phyloP scores from a whole-genome alignment of 2,797 vertebrate genomes.

The Phaenicophaeus curvirostris region DNA sequence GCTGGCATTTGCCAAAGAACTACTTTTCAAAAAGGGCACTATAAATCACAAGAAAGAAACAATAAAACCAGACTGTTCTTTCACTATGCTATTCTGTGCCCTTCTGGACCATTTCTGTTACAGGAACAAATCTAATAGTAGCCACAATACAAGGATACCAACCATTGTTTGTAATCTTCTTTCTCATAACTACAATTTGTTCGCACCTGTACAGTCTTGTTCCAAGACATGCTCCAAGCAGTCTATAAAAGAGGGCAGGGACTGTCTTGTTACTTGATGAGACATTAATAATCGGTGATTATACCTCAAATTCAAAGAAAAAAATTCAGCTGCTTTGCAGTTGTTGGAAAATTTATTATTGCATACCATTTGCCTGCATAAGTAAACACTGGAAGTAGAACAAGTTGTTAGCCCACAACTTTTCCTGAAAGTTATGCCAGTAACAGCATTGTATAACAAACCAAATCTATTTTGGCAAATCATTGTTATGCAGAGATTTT shows the following conservation, averaged over 20 bases:
- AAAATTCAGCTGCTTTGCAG: constrained; percentile 32
- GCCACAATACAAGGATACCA: constrained; percentile 34
- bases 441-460: background rate
- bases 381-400: constrained; percentile 19
- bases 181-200: constrained; percentile 66
- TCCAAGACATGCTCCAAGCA: constrained; percentile 65
- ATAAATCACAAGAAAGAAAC: constrained; percentile 27
- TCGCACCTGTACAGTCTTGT: constrained; percentile 77
- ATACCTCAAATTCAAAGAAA: constrained; percentile 51
- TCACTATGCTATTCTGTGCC: constrained; percentile 7
- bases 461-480: background rate
- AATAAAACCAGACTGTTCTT: constrained; percentile 13
- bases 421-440: background rate
- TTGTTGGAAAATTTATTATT: constrained; percentile 21
- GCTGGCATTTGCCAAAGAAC: constrained; percentile 53
- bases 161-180: constrained; percentile 35
- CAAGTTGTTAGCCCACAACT: background rate
- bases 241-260: constrained; percentile 72
- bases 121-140: constrained; percentile 62
- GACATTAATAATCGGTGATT: constrained; percentile 62
- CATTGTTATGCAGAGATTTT: background rate
- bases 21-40: constrained; percentile 36
- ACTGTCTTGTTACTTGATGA: constrained; percentile 68
- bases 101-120: background rate
- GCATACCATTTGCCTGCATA: constrained; percentile 20